Evolutionary conservation across 2,888 invertebrate genomes (phyloP), one percentile per base, ranked within the genome.

Genomic region (Alsophila aescularia): DNA sequence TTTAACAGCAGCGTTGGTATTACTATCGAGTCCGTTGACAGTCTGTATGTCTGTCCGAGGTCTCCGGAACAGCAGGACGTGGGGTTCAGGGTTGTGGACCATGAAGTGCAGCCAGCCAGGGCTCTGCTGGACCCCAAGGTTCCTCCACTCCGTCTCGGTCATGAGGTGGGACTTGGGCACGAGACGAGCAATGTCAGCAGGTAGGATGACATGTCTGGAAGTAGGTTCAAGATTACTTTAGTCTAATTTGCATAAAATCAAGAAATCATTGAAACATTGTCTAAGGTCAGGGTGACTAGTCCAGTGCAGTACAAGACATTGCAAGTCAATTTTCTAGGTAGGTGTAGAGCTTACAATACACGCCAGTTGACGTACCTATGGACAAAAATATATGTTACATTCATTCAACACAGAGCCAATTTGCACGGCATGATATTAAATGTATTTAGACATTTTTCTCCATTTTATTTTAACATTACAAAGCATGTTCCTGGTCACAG

Each of bases 121-220:
- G 77, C 97, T 97, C 81, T 98, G 98, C 79, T 98, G 98, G 0
- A 98, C 97, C 0, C 98, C 98, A 0, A 98, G 93, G 83, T 97
- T 96, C 57, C 98, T 93, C 98, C 98, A 98, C 85, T 98, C 98
- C 0, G 96, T 95, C 88, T 98, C 98, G 0, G 97, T 96, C 97
- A 98, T 97, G 41, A 98, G 89, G 77, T 98, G 98, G 0, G 95
- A 95, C 77, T 96, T 96, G 0, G 98, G 98, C 0, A 98, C 97
- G 45, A 95, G 87, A 62, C 95, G 95, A 0, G 97, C 96, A 35
- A 98, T 89, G 62, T 98, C 97, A 13, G 94, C 93, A 1, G 98
- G 98, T 27, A 98, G 85, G 73, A 98, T 96, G 0, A 98, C 98
- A 89, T 98, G 98, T 67, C 98, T 97, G 77, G 8, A 86, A 84